Evolutionary conservation across 2,888 invertebrate species (phyloP).

Genomic region (Reticulitermes lucifugus): DNA sequence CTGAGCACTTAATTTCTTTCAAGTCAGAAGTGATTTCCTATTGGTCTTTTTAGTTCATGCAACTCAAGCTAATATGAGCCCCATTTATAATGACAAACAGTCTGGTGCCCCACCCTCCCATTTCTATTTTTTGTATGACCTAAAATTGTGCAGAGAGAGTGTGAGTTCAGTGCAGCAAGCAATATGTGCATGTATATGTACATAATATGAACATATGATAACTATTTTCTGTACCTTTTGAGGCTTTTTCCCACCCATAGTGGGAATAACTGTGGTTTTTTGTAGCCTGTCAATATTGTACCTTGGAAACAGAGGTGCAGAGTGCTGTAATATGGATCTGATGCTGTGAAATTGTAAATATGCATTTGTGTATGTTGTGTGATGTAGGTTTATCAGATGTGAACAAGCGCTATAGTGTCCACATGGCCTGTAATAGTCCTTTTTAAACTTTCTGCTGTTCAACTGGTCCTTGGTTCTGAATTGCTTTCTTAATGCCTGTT

Average conservation of each 20-base stretch:
- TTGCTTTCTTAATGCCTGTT: background rate
- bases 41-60: background rate
- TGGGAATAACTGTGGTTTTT: conserved; percentile 24
- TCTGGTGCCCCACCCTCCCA: conserved; percentile 4
- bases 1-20: background rate
- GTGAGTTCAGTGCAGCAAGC: conserved; percentile 15
- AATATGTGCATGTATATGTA: conserved; percentile 23
- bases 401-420: conserved; percentile 13
- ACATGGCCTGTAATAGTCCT: conserved; percentile 40
- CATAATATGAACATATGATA: conserved; percentile 30
- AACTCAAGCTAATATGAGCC: background rate
- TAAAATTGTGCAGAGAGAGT: background rate
- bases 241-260: conserved; percentile 28
- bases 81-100: background rate
- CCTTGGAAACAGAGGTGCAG: conserved; percentile 4
- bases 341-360: conserved; percentile 21
- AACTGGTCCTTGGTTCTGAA: conserved; percentile 12
- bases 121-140: background rate
- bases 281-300: conserved; percentile 26
- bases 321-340: background rate
- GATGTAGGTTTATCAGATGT: background rate
- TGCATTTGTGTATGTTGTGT: conserved; percentile 19
- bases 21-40: no score
- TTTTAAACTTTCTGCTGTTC: conserved; percentile 7
- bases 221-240: conserved; percentile 42